These are phyloP conservation scores for Toxotes jaculatrix DNA, from an alignment of 2,113 vertebrate species.

Conservation along the genomic window DNA sequence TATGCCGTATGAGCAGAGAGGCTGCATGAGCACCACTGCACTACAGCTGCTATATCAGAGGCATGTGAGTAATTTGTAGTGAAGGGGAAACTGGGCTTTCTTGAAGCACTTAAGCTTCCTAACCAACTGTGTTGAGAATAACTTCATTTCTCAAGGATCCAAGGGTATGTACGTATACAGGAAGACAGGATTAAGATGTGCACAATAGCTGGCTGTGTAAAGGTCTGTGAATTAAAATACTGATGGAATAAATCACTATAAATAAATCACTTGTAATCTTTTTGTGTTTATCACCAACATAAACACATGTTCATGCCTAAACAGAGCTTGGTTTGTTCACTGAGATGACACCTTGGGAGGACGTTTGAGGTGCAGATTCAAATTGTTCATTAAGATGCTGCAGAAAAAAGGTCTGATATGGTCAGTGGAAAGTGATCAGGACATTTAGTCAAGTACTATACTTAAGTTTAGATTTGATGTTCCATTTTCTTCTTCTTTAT, in stretches of 20 bases:
- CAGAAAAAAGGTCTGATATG: too few relatives aligned
- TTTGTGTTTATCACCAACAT: neutral
- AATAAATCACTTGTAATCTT: neutral
- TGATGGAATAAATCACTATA: neutral
- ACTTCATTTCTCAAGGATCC: conserved; percentile 8
- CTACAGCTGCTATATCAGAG: conserved; percentile 40
- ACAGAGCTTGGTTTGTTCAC: too few relatives aligned
- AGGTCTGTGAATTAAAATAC: neutral
- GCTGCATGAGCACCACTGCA: conserved; percentile 6
- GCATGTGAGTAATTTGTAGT: conserved; percentile 37
- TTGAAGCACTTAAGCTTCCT: conserved; percentile 25
- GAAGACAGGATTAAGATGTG: neutral
- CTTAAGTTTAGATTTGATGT: too few relatives aligned
- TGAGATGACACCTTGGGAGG: too few relatives aligned
- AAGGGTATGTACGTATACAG: neutral
- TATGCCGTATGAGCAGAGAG: conserved; percentile 45
- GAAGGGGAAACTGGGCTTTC: conserved; percentile 42
- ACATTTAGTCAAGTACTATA: too few relatives aligned
- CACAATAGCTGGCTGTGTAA: too few relatives aligned
- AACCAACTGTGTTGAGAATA: conserved; percentile 21
- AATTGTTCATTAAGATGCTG: too few relatives aligned
- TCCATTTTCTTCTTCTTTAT: too few relatives aligned
- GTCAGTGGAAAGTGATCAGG: too few relatives aligned
- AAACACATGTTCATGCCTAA: neutral
- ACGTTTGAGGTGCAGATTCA: too few relatives aligned